phyloP scores from a whole-genome alignment of 2,888 invertebrate species.

The Blera fallax region DNA sequence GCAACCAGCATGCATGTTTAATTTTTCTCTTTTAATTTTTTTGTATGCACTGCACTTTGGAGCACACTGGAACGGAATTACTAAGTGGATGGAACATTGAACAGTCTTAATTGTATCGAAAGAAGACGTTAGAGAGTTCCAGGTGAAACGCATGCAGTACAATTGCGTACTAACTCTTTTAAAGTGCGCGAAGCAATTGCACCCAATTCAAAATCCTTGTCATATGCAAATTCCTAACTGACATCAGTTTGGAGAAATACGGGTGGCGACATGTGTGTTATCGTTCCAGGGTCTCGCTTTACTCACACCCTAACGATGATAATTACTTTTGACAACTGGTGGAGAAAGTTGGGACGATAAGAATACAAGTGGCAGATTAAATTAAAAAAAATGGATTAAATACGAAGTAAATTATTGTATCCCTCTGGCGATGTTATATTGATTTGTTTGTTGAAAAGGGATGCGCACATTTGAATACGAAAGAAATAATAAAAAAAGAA shows the following conservation, averaged over 20 bases:
- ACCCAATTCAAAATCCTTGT: not conserved
- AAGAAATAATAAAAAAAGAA: not conserved
- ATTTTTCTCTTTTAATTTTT: not conserved
- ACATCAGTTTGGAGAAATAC: not conserved
- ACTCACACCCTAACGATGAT: not conserved
- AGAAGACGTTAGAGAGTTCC: not conserved
- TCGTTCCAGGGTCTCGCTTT: not conserved
- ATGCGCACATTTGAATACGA: not conserved
- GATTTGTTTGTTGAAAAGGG: not conserved
- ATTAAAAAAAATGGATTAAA: not conserved
- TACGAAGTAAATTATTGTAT: not conserved
- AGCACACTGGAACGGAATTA: not conserved
- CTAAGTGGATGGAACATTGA: constrained; percentile 1
- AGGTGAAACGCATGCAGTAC: not conserved
- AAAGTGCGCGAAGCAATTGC: constrained; percentile 3
- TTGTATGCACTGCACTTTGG: constrained; percentile 5
- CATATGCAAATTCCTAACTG: constrained; percentile 14
- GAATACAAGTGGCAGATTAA: not conserved
- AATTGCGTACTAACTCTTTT: not conserved
- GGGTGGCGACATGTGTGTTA: not conserved
- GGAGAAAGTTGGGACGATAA: not conserved
- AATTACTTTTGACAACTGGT: not conserved
- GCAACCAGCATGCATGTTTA: not conserved
- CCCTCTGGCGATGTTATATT: not conserved
- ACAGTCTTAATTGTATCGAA: constrained; percentile 18